Evolutionary conservation across 2,113 vertebrate species (phyloP).

Genomic region (Phoxinus phoxinus): DNA sequence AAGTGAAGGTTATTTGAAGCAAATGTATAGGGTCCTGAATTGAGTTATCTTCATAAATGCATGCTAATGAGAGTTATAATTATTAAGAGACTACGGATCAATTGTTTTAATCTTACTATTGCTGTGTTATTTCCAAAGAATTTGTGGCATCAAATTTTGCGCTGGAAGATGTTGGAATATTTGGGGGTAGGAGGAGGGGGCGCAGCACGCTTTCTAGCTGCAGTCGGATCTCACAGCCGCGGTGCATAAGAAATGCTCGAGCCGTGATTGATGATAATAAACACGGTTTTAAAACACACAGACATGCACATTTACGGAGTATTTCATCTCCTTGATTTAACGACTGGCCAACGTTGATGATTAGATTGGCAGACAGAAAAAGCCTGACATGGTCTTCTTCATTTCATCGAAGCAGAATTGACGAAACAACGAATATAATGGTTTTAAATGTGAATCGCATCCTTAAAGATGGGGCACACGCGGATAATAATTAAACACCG

Average conservation of each 20-base stretch:
- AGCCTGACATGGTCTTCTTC: background rate
- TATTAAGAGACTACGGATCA: background rate
- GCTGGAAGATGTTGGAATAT: constrained; percentile 67
- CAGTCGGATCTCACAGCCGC: constrained; percentile 65
- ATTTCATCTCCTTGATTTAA: background rate
- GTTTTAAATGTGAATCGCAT: background rate
- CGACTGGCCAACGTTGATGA: background rate
- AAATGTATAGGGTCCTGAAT: background rate
- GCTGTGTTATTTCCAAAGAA: constrained; percentile 41
- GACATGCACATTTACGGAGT: background rate
- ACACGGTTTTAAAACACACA: background rate
- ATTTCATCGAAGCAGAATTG: constrained; percentile 29
- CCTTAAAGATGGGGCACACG: background rate
- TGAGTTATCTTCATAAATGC: background rate
- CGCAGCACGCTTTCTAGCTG: constrained; percentile 69
- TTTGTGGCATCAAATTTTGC: constrained; percentile 57
- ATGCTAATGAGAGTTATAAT: background rate
- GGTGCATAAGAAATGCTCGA: constrained; percentile 62
- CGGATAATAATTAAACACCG: background rate
- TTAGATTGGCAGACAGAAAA: background rate
- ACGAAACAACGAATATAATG: background rate
- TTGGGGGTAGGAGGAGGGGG: constrained; percentile 52
- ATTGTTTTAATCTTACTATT: background rate
- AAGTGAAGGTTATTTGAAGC: background rate
- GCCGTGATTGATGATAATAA: constrained; percentile 66